Evolutionary conservation across 92 coral and sea anemone species (phyloP).

Genomic region (Virgularia gustaviana): DNA sequence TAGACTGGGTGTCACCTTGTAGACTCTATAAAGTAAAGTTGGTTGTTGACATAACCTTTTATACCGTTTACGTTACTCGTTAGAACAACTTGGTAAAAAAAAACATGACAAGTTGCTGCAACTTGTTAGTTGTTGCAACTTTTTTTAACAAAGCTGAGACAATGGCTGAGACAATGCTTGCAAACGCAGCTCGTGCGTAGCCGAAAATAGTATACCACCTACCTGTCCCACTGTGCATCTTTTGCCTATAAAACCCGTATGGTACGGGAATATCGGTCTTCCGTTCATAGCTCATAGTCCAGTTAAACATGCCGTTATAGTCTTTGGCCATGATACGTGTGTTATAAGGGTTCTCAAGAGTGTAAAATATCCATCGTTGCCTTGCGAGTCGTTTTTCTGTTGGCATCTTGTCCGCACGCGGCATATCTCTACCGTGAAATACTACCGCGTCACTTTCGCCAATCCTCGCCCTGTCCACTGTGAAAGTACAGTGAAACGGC

Average conservation of each 20-base stretch:
- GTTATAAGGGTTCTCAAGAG: conserved; percentile 16
- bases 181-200: too few species aligned
- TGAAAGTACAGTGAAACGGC: conserved; percentile 32
- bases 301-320: conserved; percentile 54
- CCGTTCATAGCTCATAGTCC: conserved; percentile 61
- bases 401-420: conserved; percentile 8
- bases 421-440: conserved; percentile 49
- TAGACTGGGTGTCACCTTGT: too few species aligned
- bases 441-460: conserved; percentile 40
- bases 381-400: not conserved
- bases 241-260: conserved; percentile 49
- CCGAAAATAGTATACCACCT: not conserved
- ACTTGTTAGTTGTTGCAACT: too few species aligned
- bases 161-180: too few species aligned
- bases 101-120: too few species aligned
- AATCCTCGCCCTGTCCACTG: conserved; percentile 19
- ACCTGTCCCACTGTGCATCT: not conserved
- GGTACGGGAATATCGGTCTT: conserved; percentile 56
- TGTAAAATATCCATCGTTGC: conserved; percentile 29
- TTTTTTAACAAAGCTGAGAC: too few species aligned
- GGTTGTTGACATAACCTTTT: too few species aligned
- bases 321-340: conserved; percentile 4
- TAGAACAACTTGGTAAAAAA: too few species aligned
- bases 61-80: too few species aligned
- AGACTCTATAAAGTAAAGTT: too few species aligned